Base-by-base conservation (phyloP, 2,888 invertebrate genomes). In the Drosophila putrida region DNA sequence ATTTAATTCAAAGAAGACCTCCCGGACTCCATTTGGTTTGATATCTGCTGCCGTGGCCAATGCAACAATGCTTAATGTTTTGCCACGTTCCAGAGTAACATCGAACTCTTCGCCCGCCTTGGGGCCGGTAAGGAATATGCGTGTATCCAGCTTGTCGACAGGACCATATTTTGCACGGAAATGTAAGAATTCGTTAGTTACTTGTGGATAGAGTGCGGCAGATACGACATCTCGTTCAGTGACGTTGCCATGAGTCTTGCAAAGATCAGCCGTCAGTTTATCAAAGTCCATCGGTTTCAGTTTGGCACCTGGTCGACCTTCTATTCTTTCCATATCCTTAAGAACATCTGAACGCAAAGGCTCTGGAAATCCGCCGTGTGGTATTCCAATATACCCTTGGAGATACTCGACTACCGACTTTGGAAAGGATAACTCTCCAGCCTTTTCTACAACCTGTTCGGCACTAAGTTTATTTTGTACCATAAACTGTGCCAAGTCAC, bases 401-500 rank as follows among this genome's bases (percentile, higher is more conserved):
- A 99, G 94, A 93, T 96, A 99, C 91, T 99, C 99, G 44, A 99
- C 96, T 0, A 99, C 99, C 6, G 99, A 99, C 92, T 97, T 97
- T 28, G 99, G 99, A 94, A 99, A 98, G 46, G 98, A 98, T 25
- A 99, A 93, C 84, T 99, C 99, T 88, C 98, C 98, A 0, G 99
- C 99, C 70, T 94, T 95, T 27, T 96, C 96, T 64, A 95, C 92
- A 9, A 99, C 96, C 75, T 98, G 97, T 43, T 96, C 94, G 0
- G 96, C 94, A 0, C 95, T 95, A 44, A 99, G 93, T 90, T 98
- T 97, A 93, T 99, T 99, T 93, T 99, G 99, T 0, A 99, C 99
- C 99, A 99, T 99, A 92, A 98, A 99, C 93, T 99, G 99, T 0
- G 99, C 99, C 78, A 99, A 93, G 92, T 99, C 99, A 3, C 99